Evolutionary conservation across 2,888 invertebrate genomes (phyloP), one percentile per base, ranked within the genome.

Genomic region (Eupithecia insigniata): DNA sequence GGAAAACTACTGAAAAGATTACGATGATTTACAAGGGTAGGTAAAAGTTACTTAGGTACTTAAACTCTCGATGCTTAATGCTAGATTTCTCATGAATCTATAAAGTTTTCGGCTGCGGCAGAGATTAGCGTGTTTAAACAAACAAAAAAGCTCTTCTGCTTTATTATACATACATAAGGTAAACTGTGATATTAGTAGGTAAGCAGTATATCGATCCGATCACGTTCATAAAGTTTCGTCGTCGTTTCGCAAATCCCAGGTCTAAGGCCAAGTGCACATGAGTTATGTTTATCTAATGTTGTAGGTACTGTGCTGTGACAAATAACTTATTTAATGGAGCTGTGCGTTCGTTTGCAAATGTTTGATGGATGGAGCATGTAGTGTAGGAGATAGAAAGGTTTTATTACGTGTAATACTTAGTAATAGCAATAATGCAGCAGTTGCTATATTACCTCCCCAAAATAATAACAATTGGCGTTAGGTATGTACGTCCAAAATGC

Each of bases 351-450:
- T n/a, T 46, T 46, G 46, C n/a, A 7, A 46, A 46, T n/a, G 46
- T 58, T 58, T 58, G 55, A 58, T 58, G 55, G n/a, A 55, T 55
- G 55, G 55, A 58, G 26, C 55, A 22, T 8, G 51, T 8, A 36
- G 39, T 16, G 39, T 16, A 6, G 39, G 39, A n/a, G 26, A 14
- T 8, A 58, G 55, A 26, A 26, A 16, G 28, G 16, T 1, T 22
- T 22, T n/a, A 58, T 26, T 58, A 58, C 58, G 58, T 58, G 26
- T 58, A 28, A 28, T 26, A 36, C 36, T 14, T 10, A 5, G 46
- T 39, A 5, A 16, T n/a, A n/a, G 43, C 10, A 51, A 51, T 22
- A 22, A 22, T 14, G 16, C n/a, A 58, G 14, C 16, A 58, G 58
- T 28, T 58, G 58, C 58, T 28, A 28, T 26, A 28, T 12, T 36